Evolutionary conservation across 2,113 vertebrate species (phyloP), one percentile per base, ranked within the genome.

Genomic region (Lonchura striata): DNA sequence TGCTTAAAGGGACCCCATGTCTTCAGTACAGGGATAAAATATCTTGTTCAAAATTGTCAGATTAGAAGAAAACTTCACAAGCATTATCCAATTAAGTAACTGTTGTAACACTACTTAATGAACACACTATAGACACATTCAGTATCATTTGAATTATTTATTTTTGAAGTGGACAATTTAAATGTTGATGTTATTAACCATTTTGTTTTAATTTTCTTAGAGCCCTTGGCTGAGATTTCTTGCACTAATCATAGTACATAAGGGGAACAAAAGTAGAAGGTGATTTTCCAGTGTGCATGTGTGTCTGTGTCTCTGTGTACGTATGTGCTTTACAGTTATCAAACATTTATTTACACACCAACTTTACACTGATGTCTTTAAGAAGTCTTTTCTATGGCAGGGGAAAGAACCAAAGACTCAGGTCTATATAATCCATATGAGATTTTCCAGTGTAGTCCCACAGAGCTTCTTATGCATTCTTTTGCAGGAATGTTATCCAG

Each of bases 91-190:
- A 0, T 66, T 49, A 70, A 65, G 44, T 56, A 66, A 72, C 66
- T 82, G 33, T 60, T 1, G 0, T 53, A 82, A 84, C 21, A 82
- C 22, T 87, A 41, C 80, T 71, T 90, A 97, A 82, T 96, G 91
- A 95, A 96, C 89, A 96, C 96, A 71, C 96, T 42, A 54, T 22
- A 72, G 94, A 96, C 33, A 94, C n/a, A 6, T 88, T 91, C 24
- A 49, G 52, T 95, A 97, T 94, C 68, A 75, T 97, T 97, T 96
- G 96, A 94, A 96, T 92, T 81, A 96, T 97, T 98, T 98, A 98
- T 98, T 98, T 97, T 95, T 97, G 91, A 97, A 95, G 97, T 97
- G 97, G 96, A 98, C 97, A 96, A 92, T 96, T 97, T 92, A 69
- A 95, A 96, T 97, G 95, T 95, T 76, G 83, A 86, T 90, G 63